Base-by-base conservation (phyloP, 2,888 invertebrate genomes). In the Nemoura dubitans region DNA sequence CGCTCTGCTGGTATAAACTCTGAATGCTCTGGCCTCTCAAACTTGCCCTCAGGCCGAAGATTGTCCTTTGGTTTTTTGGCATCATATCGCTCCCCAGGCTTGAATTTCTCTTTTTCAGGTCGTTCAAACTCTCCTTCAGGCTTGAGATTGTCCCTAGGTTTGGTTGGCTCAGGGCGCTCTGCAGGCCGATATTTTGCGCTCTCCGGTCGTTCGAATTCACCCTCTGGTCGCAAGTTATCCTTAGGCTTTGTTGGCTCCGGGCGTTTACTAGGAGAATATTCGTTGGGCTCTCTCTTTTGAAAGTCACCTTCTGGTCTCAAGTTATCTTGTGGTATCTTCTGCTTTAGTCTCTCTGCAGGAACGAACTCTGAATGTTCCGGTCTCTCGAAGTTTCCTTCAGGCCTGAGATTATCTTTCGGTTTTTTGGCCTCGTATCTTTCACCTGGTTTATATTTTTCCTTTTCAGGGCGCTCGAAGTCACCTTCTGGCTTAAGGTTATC, bases 401-500 rank as follows among this genome's bases (percentile, higher is more conserved):
- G 92, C 86, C 91, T 91, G 16, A 94, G 90, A 89, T 94, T 94
- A 89, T 94, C 94, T 86, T 91, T 89, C 89, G 91, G 90, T 86
- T 88, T 90, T 42, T 89, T 89, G 0, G 90, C 88, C 25, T 89
- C 88, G 21, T 89, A 89, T 80, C 90, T 86, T 59, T 91, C 91
- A 21, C 91, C 92, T 0, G 92, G 92, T 0, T 89, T 89, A 90
- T 91, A 91, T 87, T 91, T 90, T 0, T 91, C 91, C 10, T 91
- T 90, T 86, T 91, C 90, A 0, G 91, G 91, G 86, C 91, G 90
- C 86, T 93, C 92, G 88, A 94, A 94, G 0, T 94, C 93, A 0
- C 95, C 95, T 90, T 95, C 95, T 0, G 94, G 93, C 84, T 91
- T 92, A 0, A 95, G 91, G 90, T 95, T 95, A 89, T 95, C 95